A percentile compares a stretch with the other conserved stretches of the same genome.
Evolutionary conservation across 23 tunicate genomes (phyloP).

Genomic region (Pegea sp.): DNA sequence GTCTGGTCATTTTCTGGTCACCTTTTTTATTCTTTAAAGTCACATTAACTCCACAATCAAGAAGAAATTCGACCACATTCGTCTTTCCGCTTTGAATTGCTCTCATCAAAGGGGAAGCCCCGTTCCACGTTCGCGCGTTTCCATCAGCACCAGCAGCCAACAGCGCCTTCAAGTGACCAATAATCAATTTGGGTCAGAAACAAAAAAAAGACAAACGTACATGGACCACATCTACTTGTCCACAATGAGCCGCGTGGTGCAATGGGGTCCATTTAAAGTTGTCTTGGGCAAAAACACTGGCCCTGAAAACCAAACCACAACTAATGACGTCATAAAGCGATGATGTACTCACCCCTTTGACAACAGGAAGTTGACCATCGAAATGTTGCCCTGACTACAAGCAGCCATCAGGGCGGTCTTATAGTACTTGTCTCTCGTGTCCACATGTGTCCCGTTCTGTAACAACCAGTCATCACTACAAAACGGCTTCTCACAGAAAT

Average conservation of each 20-base stretch:
- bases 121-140: constrained; percentile 82
- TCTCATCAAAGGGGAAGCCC: constrained; percentile 79
- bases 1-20: background rate
- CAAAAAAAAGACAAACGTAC: constrained; percentile 6
- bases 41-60: constrained; percentile 61
- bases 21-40: constrained; percentile 68
- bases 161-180: constrained; percentile 13
- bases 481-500: background rate
- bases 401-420: constrained; percentile 88
- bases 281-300: constrained; percentile 59
- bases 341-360: constrained; percentile 31
- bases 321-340: background rate
- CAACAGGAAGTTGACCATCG: constrained; percentile 37
- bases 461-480: background rate
- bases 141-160: constrained; percentile 73
- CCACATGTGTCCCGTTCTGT: constrained; percentile 76
- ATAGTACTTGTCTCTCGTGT: constrained; percentile 71
- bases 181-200: background rate
- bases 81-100: constrained; percentile 78
- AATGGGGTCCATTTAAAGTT: constrained; percentile 93
- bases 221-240: constrained; percentile 77
- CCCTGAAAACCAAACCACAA: constrained; percentile 20
- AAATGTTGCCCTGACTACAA: constrained; percentile 53
- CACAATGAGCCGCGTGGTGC: constrained; percentile 88
- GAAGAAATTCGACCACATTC: constrained; percentile 44